Conservation (phyloP, 2,113 vertebrate species). For the Hemiscyllium ocellatum region DNA sequence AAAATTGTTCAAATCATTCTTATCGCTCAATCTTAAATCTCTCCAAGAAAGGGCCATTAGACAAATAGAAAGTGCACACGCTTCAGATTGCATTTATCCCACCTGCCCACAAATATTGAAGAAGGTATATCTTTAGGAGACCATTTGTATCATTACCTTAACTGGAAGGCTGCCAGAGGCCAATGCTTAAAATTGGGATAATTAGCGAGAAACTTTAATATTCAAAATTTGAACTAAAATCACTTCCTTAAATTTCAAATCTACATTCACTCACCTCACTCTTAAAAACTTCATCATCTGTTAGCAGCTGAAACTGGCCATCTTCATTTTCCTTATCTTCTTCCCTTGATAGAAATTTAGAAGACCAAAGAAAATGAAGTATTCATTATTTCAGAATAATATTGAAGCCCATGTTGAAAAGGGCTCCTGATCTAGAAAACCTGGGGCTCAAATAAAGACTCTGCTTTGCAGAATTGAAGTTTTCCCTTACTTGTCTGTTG, state of each 20-base stretch:
- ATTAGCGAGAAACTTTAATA: background rate
- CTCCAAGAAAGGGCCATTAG: background rate
- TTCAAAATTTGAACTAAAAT: background rate
- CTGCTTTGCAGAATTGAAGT: background rate
- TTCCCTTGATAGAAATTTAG: slow-evolving; percentile 48
- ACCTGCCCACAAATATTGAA: background rate
- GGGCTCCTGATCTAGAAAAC: background rate
- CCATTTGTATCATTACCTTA: background rate
- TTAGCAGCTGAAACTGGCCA: slow-evolving; percentile 75
- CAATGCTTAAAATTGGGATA: background rate
- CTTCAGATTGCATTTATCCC: background rate
- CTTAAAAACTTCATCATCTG: slow-evolving; percentile 66
- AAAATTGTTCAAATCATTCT: background rate
- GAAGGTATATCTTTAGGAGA: background rate
- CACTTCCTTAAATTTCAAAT: background rate
- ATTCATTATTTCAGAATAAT: background rate
- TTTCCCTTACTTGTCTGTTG: slow-evolving; percentile 63
- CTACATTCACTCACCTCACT: slow-evolving; percentile 61
- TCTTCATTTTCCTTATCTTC: slow-evolving; percentile 68
- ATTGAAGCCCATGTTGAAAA: background rate
- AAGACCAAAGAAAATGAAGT: background rate
- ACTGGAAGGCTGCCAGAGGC: background rate
- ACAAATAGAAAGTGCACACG: background rate
- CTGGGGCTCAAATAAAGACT: background rate
- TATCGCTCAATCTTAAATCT: background rate